These are phyloP conservation scores for Sebastes taczanowskii DNA, from an alignment of 2,797 vertebrate species.

Conservation along the genomic window DNA sequence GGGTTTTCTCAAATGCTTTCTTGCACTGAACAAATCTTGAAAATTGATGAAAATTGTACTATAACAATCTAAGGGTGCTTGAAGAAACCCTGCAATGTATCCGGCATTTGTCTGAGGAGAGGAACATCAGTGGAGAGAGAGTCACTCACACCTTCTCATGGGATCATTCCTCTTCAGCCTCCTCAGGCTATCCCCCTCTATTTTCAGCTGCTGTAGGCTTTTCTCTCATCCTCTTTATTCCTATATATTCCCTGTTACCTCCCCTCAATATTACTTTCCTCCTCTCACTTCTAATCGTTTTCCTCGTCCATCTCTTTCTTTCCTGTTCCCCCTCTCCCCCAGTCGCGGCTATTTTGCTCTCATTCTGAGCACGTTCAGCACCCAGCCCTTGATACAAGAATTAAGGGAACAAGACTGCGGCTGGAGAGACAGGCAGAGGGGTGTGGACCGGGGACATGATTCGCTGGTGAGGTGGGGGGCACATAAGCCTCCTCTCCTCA, in stretches of 20 bases:
- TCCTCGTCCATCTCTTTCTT: not conserved
- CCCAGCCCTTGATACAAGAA: slow-evolving; percentile 37
- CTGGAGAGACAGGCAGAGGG: slow-evolving; percentile 12
- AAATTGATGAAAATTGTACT: not conserved
- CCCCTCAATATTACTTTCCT: not conserved
- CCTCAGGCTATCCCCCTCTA: slow-evolving; percentile 20
- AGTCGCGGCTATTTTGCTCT: slow-evolving; percentile 23
- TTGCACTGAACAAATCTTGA: not conserved
- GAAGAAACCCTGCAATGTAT: not conserved
- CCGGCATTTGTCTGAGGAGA: not conserved
- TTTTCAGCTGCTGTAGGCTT: slow-evolving; percentile 20
- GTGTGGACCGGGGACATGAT: slow-evolving; percentile 7
- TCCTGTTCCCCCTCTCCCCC: not conserved
- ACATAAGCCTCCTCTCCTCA: not conserved
- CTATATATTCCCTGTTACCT: not conserved
- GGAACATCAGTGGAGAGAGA: not conserved
- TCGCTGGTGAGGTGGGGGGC: not conserved
- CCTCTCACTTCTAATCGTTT: slow-evolving; percentile 2
- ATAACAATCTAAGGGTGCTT: not conserved
- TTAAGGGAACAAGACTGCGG: slow-evolving; percentile 43
- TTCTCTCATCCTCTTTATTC: not conserved
- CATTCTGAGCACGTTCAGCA: slow-evolving; percentile 67
- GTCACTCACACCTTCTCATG: slow-evolving; percentile 11
- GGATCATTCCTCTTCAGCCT: slow-evolving; percentile 20
- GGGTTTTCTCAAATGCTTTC: not conserved